phyloP scores from a whole-genome alignment of 2,888 invertebrate species.

The Drosophila longiperda region DNA sequence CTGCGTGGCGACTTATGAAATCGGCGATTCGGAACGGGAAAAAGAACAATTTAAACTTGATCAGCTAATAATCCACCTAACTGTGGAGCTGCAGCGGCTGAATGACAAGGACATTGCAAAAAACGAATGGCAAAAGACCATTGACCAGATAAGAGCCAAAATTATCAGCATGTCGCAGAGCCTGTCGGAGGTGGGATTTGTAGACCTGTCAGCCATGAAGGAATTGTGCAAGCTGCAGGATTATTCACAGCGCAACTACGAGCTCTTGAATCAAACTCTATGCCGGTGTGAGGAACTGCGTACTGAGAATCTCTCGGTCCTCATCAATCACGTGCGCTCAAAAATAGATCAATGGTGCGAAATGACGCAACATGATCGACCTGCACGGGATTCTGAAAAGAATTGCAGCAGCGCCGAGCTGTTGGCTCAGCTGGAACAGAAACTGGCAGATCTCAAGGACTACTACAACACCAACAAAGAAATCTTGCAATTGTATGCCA shows the following conservation, averaged over 20 bases:
- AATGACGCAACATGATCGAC: conserved; percentile 88
- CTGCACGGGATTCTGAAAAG: conserved; percentile 84
- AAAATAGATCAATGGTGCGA: conserved; percentile 92
- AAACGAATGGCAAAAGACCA: conserved; percentile 86
- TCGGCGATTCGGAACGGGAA: conserved; percentile 53
- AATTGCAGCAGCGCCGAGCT: conserved; percentile 91
- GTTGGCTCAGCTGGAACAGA: conserved; percentile 90
- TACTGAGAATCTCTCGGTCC: conserved; percentile 89
- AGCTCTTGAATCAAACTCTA: conserved; percentile 87
- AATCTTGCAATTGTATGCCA: conserved; percentile 88
- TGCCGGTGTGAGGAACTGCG: conserved; percentile 90
- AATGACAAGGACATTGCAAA: conserved; percentile 85
- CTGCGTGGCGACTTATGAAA: not conserved
- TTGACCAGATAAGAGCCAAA: conserved; percentile 87
- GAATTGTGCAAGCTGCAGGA: conserved; percentile 53
- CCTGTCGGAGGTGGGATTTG: conserved; percentile 88
- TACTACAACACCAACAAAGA: conserved; percentile 88
- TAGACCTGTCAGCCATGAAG: conserved; percentile 16
- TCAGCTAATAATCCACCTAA: conserved; percentile 87
- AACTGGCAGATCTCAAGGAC: conserved; percentile 88
- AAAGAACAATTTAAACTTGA: conserved; percentile 87
- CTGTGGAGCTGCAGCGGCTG: conserved; percentile 86
- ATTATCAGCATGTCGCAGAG: conserved; percentile 84
- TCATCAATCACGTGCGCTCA: conserved; percentile 86
- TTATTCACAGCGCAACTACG: conserved; percentile 74